Conservation (phyloP, 2,888 invertebrate genomes). For the Cheilosia urbana region DNA sequence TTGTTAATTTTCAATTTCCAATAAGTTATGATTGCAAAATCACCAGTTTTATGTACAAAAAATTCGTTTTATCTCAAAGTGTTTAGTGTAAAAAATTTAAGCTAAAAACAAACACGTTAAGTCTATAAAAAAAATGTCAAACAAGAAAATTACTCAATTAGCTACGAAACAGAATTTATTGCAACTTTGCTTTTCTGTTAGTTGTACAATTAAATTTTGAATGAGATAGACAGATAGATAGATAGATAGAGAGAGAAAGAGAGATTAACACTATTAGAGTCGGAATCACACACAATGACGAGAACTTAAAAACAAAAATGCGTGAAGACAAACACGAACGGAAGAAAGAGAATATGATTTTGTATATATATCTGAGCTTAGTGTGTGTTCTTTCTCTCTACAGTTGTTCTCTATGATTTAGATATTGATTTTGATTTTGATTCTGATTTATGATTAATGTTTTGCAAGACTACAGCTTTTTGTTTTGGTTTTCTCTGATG, state of each 20-base stretch:
- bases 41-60: slow-evolving; percentile 62
- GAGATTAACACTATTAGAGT: slow-evolving; percentile 31
- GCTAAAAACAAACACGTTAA: slow-evolving; percentile 79
- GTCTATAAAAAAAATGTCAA: slow-evolving; percentile 75
- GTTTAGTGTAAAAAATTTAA: slow-evolving; percentile 76
- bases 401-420: slow-evolving; percentile 46
- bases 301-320: slow-evolving; percentile 15
- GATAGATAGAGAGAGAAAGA: slow-evolving; percentile 24
- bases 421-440: no score
- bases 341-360: slow-evolving; percentile 35
- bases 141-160: slow-evolving; percentile 22
- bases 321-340: slow-evolving; percentile 43
- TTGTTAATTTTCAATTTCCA: slow-evolving; percentile 34
- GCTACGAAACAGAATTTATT: slow-evolving; percentile 47
- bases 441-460: slow-evolving; percentile 47
- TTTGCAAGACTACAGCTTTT: slow-evolving; percentile 48
- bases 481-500: slow-evolving; percentile 55
- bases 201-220: slow-evolving; percentile 36
- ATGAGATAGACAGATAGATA: slow-evolving; percentile 52
- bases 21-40: slow-evolving; percentile 58
- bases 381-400: slow-evolving; percentile 70
- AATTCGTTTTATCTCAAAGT: slow-evolving; percentile 31
- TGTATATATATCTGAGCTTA: slow-evolving; percentile 41
- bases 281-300: slow-evolving; percentile 55
- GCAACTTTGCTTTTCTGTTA: slow-evolving; percentile 15